Percentiles rank a stretch among this genome's conserved stretches.
Evolutionary conservation across 2,888 invertebrate genomes (phyloP).

Genomic region (Polia nebulosa): DNA sequence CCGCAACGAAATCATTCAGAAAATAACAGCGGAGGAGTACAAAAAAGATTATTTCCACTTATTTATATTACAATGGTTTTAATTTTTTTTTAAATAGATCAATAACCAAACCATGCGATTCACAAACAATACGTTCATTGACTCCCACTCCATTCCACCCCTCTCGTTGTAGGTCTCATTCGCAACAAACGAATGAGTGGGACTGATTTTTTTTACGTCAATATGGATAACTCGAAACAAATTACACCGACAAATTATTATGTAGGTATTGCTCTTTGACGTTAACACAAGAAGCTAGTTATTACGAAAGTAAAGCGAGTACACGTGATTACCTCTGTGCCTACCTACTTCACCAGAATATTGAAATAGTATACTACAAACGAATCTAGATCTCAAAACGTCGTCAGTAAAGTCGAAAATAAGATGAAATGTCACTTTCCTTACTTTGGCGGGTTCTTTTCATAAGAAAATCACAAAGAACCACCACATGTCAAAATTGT

Average conservation of each 20-base stretch:
- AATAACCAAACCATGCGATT: too few species aligned
- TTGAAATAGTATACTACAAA: conserved; percentile 1
- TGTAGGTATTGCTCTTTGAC: conserved; percentile 9
- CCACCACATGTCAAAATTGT: conserved; percentile 28
- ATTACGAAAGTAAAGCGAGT: conserved; percentile 21
- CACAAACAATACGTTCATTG: too few species aligned
- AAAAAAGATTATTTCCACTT: too few species aligned
- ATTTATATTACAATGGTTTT: too few species aligned
- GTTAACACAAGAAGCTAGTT: neutral
- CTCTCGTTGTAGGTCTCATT: neutral
- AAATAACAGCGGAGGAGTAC: too few species aligned
- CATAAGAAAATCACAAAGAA: conserved; percentile 35
- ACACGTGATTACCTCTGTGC: neutral
- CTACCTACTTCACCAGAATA: conserved; percentile 6
- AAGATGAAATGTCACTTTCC: conserved; percentile 5
- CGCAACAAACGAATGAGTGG: neutral
- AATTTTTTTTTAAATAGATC: too few species aligned
- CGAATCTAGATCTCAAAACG: neutral
- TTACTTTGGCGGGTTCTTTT: conserved; percentile 16
- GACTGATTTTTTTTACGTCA: neutral
- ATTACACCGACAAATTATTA: neutral
- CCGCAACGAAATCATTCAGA: too few species aligned
- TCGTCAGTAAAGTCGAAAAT: conserved; percentile 4
- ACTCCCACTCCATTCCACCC: too few species aligned
- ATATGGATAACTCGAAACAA: neutral